Base-by-base conservation (phyloP, 2,797 vertebrate species). In the Galagoides demidoff region DNA sequence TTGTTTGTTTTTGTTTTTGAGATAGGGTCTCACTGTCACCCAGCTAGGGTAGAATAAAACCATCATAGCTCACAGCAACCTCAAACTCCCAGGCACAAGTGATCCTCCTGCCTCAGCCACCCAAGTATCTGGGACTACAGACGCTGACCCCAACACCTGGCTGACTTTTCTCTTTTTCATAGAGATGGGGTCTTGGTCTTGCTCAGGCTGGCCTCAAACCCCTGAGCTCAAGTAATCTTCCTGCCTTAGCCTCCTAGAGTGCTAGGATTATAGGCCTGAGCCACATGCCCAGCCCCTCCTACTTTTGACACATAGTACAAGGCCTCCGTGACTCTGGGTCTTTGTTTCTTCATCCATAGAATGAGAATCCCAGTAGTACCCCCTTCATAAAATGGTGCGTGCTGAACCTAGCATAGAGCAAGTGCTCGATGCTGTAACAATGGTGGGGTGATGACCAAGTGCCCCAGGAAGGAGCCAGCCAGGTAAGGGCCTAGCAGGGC, bases 371-470 rank as follows among this genome's bases (percentile, higher is more conserved):
- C 29, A 7, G 0, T 1, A n/a, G 39, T 7, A 31, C 4, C 17
- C 25, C 37, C 31, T 81, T 70, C 61, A 4, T 34, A 49, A 37
- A 43, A n/a, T 12, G 19, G 29, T 14, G 8, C 4, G 45, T 5
- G 0, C 6, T 13, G 2, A 37, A 22, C 70, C 49, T 34, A 5
- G 34, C 3, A 14, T 6, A 45, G 37, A 84, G 19, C 16, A 23
- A 29, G 57, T 1, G 55, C 23, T 19, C 37, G 11, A 1, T 4
- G 37, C 73, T 5, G 2, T 52, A 78, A 31, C 0, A 0, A 0
- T 27, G 29, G 22, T 3, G 14, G 73, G 1, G 27, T 1, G 22
- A 84, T 37, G 55, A 63, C 11, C 3, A 0, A n/a, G 43, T 5
- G 2, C 31, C 11, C 3, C 10, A 7, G 71, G 16, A 23, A 76